Base-by-base conservation (phyloP, 1,140 invertebrate species). In the Protaetia brevitarsis region DNA sequence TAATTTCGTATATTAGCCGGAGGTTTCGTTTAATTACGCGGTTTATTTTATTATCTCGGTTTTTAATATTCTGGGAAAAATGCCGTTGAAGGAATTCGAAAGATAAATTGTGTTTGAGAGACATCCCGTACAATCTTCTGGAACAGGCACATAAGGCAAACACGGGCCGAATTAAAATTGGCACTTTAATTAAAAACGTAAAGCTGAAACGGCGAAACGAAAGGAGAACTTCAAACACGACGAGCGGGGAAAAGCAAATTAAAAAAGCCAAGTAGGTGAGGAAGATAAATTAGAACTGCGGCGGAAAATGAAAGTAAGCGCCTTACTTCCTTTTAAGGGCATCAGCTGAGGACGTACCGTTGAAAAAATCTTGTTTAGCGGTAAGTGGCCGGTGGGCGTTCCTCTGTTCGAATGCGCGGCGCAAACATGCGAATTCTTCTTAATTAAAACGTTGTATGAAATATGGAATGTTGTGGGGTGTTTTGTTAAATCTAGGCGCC, bases 151-250 rank as follows among this genome's bases (percentile, higher is more conserved):
- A 51, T 51, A 51, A 51, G 41, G 41, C 41, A 51, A 51, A 51
- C 19, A 51, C 41, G 26, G 41, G 26, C 21, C 41, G 41, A 51
- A 51, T 51, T 51, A 51, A 51, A 51, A 51, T 51, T 51, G 41
- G 41, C 41, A 51, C 41, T 51, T 51, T 51, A 51, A 51, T 51
- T 51, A 51, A 51, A 51, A 51, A 19, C 41, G 41, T 51, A 51
- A 51, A 51, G 16, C 41, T 51, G 41, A 51, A 51, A 51, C 41
- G 41, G 41, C 41, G 41, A 51, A 51, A 51, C 16, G 41, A 19
- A 51, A 51, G 19, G 41, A 51, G 41, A 51, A 51, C 41, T 51
- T 51, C 41, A 51, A 51, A 51, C 41, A 51, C 41, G 41, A 51
- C 41, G 41, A 51, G 41, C 19, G 19, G 41, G 41, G 8, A 19